Percentiles rank a stretch among this genome's conserved stretches.
Evolutionary conservation across 2,888 invertebrate genomes (phyloP).

Genomic region (Prosopocoilus inquinatus): DNA sequence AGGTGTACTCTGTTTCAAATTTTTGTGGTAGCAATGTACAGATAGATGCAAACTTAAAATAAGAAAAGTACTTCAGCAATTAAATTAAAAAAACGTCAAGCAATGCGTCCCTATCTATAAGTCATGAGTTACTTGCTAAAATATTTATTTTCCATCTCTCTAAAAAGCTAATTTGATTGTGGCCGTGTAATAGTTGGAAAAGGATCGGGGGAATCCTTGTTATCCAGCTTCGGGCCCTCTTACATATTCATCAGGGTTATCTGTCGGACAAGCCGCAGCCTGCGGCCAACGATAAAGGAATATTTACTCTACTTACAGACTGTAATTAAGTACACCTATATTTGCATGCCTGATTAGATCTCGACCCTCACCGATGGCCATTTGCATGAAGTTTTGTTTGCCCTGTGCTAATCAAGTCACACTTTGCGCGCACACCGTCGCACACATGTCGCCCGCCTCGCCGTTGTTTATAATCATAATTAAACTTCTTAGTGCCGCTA

Average conservation of each 20-base stretch:
- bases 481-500: too few species aligned
- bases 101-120: constrained; percentile 10
- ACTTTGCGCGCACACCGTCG: constrained; percentile 27
- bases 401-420: constrained; percentile 43
- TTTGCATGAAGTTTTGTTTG: constrained; percentile 49
- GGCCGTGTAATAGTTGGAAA: constrained; percentile 15
- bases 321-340: constrained; percentile 52
- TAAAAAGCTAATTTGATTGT: constrained; percentile 13
- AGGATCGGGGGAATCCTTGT: constrained; percentile 4
- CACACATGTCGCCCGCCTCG: background rate
- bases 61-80: background rate
- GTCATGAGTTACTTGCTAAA: constrained; percentile 12
- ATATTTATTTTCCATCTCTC: constrained; percentile 11
- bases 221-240: constrained; percentile 39
- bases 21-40: too few species aligned
- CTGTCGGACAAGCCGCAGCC: constrained; percentile 47
- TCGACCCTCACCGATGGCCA: constrained; percentile 44
- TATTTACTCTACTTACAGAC: constrained; percentile 51
- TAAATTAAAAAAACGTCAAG: background rate
- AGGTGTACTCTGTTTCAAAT: too few species aligned
- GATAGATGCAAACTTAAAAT: too few species aligned
- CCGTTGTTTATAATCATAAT: background rate
- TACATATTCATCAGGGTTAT: constrained; percentile 51
- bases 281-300: constrained; percentile 49
- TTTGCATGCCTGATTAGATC: constrained; percentile 51